These are phyloP conservation scores for Willowsia nigromaculata DNA, from an alignment of 2,888 invertebrate species.

Conservation along the genomic window DNA sequence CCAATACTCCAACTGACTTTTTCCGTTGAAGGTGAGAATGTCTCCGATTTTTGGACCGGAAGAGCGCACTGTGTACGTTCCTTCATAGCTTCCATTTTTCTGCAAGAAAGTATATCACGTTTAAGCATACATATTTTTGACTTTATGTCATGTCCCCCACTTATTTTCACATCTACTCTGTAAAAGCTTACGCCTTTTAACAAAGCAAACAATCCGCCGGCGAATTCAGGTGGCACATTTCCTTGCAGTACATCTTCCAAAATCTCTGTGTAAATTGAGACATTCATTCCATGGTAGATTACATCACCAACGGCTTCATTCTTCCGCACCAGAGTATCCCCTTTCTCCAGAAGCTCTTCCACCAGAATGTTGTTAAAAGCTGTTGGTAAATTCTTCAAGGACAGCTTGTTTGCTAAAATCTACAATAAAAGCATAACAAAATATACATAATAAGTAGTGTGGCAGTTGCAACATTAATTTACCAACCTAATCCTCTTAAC, in stretches of 20 bases:
- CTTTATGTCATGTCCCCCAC: background rate
- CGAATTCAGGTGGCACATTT: slow-evolving; percentile 72
- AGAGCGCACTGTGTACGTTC: slow-evolving; percentile 56
- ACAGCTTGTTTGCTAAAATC: slow-evolving; percentile 72
- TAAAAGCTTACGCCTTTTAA: slow-evolving; percentile 62
- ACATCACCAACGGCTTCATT: slow-evolving; percentile 71
- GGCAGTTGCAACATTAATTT: background rate
- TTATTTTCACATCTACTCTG: background rate
- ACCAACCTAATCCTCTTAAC: background rate
- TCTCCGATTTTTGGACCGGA: slow-evolving; percentile 65
- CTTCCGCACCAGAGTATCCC: slow-evolving; percentile 67
- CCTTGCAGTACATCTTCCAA: slow-evolving; percentile 71
- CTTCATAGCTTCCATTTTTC: slow-evolving; percentile 71
- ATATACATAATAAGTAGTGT: background rate
- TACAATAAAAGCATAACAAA: slow-evolving; percentile 10
- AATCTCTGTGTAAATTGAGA: slow-evolving; percentile 72
- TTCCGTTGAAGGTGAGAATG: slow-evolving; percentile 66
- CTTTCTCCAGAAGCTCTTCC: slow-evolving; percentile 73
- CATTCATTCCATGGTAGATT: slow-evolving; percentile 73
- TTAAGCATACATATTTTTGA: too few relatives aligned
- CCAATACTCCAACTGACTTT: slow-evolving; percentile 69
- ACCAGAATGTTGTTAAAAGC: slow-evolving; percentile 73
- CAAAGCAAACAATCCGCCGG: slow-evolving; percentile 68
- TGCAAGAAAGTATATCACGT: background rate
- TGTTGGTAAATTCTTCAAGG: slow-evolving; percentile 70